These are phyloP conservation scores for Apamea anceps DNA, from an alignment of 2,888 invertebrate genomes.

Conservation along the genomic window DNA sequence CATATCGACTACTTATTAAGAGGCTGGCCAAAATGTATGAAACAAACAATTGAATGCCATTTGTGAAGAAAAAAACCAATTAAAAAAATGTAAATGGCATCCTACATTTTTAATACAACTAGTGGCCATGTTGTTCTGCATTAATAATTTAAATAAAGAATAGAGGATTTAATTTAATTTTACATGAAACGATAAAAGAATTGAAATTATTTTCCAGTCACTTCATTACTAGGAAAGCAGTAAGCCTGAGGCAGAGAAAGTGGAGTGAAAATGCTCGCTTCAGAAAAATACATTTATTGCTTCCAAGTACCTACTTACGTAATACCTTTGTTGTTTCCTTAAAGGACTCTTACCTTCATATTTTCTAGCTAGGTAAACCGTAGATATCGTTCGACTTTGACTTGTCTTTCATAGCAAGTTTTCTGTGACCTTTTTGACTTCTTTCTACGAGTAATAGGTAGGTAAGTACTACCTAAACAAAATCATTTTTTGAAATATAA, in stretches of 20 bases:
- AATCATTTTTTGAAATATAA: background rate
- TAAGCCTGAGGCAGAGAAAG: background rate
- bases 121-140: background rate
- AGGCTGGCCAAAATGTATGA: background rate
- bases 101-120: background rate
- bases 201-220: background rate
- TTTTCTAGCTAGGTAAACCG: background rate
- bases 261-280: background rate
- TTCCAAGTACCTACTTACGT: background rate
- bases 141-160: background rate
- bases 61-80: background rate
- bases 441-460: background rate
- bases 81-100: background rate
- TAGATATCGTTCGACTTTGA: background rate
- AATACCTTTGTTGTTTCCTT: background rate
- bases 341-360: background rate
- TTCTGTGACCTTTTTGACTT: conserved; percentile 6
- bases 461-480: background rate
- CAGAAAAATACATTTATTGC: background rate
- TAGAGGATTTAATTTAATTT: background rate
- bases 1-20: background rate
- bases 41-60: background rate
- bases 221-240: background rate
- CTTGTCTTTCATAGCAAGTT: background rate
- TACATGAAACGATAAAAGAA: background rate